Evolutionary conservation across 2,113 vertebrate species (phyloP), one percentile per base, ranked within the genome.

Genomic region (Lamprologus ornatipinnis): DNA sequence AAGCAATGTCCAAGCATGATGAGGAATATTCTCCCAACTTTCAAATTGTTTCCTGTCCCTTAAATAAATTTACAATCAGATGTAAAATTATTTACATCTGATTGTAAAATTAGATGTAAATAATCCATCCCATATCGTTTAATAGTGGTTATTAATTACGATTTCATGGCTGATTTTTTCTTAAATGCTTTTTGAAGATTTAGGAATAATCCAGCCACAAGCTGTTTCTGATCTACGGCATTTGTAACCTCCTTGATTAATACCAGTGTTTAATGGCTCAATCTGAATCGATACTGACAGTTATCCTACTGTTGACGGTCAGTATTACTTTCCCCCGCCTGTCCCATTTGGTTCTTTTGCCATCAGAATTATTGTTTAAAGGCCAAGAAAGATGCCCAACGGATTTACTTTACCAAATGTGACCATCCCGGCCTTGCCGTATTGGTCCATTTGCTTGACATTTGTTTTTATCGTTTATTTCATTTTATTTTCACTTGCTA

Each of bases 241-340:
- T 0, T 57, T 57, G 55, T 15, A 57, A 28, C 0, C 12, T 57
- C 23, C 0, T 57, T 26, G 23, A 28, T 28, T 57, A 28, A 57
- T 57, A 57, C 7, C 55, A 57, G 55, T 57, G 23, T 57, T 28
- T 26, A 57, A 57, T 57, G 23, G 13, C 13, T 57, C 55, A 28
- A 57, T 57, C 55, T 57, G 55, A 57, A 57, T 28, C 7, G 0
- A 57, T 57, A 57, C 55, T 57, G 55, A 28, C 55, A 0, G 0
- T 28, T 26, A 57, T 57, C 7, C 21, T 57, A 57, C 54, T 57
- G 54, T 57, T 57, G 23, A 57, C 54, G 23, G 21, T 57, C 54
- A 8, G 54, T 55, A 55, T 26, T 55, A 55, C 54, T 1, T 13
- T 26, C 3, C 23, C 23, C 23, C 23, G 23, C 23, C 23, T 26